Base-by-base conservation (phyloP, 1,140 invertebrate species). In the Bombus haemorrhoidalis region DNA sequence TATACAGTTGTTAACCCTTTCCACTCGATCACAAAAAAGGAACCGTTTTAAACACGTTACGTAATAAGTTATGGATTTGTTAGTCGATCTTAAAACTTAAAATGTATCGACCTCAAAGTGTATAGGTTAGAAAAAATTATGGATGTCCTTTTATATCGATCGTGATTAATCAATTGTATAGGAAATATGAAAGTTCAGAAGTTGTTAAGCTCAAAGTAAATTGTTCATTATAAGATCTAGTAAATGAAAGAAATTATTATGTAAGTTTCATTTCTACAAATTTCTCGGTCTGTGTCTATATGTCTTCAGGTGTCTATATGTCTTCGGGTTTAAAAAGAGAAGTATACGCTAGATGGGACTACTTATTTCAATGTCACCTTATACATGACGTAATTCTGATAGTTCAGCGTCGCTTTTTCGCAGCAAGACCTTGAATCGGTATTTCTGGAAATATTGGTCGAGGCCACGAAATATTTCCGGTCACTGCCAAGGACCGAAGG, bases 401-500 rank as follows among this genome's bases (percentile, higher is more conserved):
- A n/a, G 41, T 68, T 41, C 41, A 28, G 13, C 68, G 22, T 68
- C 8, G 13, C 15, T 28, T 10, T 68, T 68, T 53, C 6, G 13
- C 22, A 22, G 37, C 1, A n/a, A n/a, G 28, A n/a, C 28, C 53
- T 77, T 77, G 28, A n/a, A 59, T 76, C 53, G 25, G 13, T 77
- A 39, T 77, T 39, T 77, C 25, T 77, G 41, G 41, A 74, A 53
- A 53, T 74, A 57, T 59, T 53, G 53, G 37, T 39, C 53, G 34
- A 25, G 75, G 75, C 13, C 34, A 10, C 13, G 47, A 77, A 77
- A 77, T 77, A 68, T 64, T 62, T 79, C 34, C 47, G 34, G 32
- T 79, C 77, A 79, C 64, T 79, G 77, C 12, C 77, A 79, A 79
- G 62, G 39, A 32, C 12, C 34, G 25, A 34, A 76, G 57, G 5